Evolutionary conservation across 1,140 invertebrate genomes (phyloP), one percentile per base, ranked within the genome.

Genomic region (Nylanderia fulva): DNA sequence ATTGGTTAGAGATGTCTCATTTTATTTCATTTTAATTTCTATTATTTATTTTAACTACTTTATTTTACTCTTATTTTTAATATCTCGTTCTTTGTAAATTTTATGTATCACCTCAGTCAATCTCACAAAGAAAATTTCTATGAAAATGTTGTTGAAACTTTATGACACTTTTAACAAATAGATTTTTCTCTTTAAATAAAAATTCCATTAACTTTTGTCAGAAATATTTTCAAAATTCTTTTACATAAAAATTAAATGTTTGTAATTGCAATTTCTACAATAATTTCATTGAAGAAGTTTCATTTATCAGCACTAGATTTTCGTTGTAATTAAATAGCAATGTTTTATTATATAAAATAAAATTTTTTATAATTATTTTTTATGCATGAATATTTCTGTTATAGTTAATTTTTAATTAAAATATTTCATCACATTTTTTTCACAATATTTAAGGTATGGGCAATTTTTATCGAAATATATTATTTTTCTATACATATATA

Each of bases 141-240:
- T 18, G 15, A 33, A 76, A 77, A 64, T 4, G 33, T 9, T 74
- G 29, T 8, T 58, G 33, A 64, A 77, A 77, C 33, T 77, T 64
- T 21, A 48, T 29, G 27, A 76, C 8, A 18, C 8, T 24, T 33
- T 21, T 9, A 8, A 29, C 33, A 76, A 48, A 76, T 1, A 33
- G 11, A 0, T 13, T 33, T 29, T 48, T 29, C n/a, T 33, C 45
- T 76, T 15, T 21, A 21, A 63, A 63, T 29, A 45, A 42, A 61
- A 42, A 27, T 21, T 27, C 0, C 6, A 61, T 61, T 33, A 63
- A 27, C 7, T 36, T 45, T 2, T n/a, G 24, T 21, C 8, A 7
- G 42, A 45, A 76, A 45, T 7, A 42, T 48, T 76, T 64, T 76
- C 11, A 60, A 42, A 45, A 4, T n/a, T 1, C 42, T 63, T 45